Base-by-base conservation (phyloP, 2,888 invertebrate genomes). In the Drosophila pegasa region DNA sequence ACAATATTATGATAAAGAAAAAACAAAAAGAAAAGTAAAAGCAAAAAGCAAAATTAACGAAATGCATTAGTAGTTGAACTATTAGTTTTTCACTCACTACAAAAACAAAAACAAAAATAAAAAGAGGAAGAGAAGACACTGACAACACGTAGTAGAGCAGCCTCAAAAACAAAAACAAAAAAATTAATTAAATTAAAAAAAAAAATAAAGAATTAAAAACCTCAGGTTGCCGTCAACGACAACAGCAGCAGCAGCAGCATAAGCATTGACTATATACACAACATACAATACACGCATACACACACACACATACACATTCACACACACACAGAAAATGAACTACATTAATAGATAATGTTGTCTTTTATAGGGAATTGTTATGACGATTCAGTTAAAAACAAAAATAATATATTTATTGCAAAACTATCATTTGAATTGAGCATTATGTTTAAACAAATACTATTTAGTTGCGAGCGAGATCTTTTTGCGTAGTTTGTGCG, bases 301-400 rank as follows among this genome's bases (percentile, higher is more conserved):
- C 20, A 76, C 58, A 76, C 51, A 61, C 6, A 41, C 2, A 43
- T 56, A 57, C 62, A 75, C 51, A 75, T 58, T 60, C 35, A 71
- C 52, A 68, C 14, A 14, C 72, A 62, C 68, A 61, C 57, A 25
- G 43, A 29, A 7, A 52, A 33, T 50, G 40, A 51, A 84, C 64
- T 63, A 84, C 76, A 74, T 77, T 67, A 52, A 80, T 82, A 85
- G 78, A 87, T 85, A 85, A 82, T 82, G 85, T 85, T 85, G 85
- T 85, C 85, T 87, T 85, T 85, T 87, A 85, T 85, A 85, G 85
- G 88, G 88, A 85, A 85, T 83, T 88, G 86, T 87, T 85, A 85
- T 65, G 43, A 68, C 72, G 61, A 78, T 70, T 82, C 64, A 80
- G 78, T 87, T 81, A 38, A 52, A 50, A 48, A 47, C 0, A 47